Evolutionary conservation across 1,140 invertebrate genomes (phyloP), one percentile per base, ranked within the genome.

Genomic region (Ladona fulva): DNA sequence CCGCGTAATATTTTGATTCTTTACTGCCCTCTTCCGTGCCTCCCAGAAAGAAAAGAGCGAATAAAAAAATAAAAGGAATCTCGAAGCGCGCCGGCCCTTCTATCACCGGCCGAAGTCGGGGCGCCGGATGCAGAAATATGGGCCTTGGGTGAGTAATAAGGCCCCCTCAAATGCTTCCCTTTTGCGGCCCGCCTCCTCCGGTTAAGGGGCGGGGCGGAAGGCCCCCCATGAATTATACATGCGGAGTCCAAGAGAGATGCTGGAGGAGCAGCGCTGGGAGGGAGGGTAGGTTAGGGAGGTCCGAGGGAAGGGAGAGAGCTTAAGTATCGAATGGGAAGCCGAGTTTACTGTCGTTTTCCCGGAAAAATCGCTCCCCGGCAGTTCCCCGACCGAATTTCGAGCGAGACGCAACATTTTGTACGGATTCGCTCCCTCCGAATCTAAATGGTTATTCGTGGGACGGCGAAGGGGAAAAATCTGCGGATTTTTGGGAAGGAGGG

Each of bases 221-320:
- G 52, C 52, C n/a, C 52, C 52, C n/a, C 52, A 66, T 66, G 52
- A 66, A 66, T 66, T 66, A 66, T 66, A 66, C 52, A 66, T 66
- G 16, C 52, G 52, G 52, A 66, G 5, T 66, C n/a, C 19, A 52
- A 11, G 19, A 12, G 52, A 66, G 52, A 22, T 66, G 52, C n/a
- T 10, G 44, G 44, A 52, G 19, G 19, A 19, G 44, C 10, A 10
- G 10, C 19, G 10, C 44, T 10, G 44, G 44, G 44, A 52, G 44
- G 44, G 19, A 52, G 44, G 44, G 44, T 11, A 11, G 44, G 44
- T 52, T 52, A 52, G 19, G 44, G 10, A 52, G 44, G 10, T 19
- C 19, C 19, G 44, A 19, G 44, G 44, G 10, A 52, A 19, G 44
- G 10, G 44, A 19, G 52, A 12, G 52, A 66, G 52, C 5, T 5